Evolutionary conservation across 2,888 invertebrate species (phyloP).

Genomic region (Melanostoma mellinum): DNA sequence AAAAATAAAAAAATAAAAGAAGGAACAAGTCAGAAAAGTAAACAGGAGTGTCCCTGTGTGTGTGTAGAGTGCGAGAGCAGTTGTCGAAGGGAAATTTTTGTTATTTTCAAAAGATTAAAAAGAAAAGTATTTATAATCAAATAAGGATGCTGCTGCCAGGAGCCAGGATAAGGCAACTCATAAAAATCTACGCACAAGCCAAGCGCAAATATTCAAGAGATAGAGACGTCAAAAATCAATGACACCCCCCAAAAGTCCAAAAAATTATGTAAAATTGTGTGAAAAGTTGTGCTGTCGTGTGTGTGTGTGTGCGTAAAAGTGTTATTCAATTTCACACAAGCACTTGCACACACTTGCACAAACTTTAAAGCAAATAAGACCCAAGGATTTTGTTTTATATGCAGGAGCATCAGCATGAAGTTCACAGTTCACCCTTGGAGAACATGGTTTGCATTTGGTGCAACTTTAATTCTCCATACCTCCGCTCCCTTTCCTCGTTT

Average conservation of each 20-base stretch:
- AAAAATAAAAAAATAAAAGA: neutral
- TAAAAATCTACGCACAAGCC: too few relatives aligned
- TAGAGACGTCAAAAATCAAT: constrained; percentile 19
- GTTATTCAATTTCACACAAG: constrained; percentile 13
- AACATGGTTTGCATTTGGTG: constrained; percentile 36
- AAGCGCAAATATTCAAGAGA: neutral
- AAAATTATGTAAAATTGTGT: too few relatives aligned
- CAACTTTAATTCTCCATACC: neutral
- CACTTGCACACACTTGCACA: neutral
- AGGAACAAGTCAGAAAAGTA: neutral
- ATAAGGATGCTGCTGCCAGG: too few relatives aligned
- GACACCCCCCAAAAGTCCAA: neutral
- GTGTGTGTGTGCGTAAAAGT: neutral
- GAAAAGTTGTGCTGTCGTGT: too few relatives aligned
- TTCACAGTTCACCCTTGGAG: constrained; percentile 35
- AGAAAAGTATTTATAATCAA: too few relatives aligned
- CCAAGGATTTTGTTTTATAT: constrained; percentile 23
- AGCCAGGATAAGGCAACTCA: too few relatives aligned
- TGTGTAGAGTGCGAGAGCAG: too few relatives aligned
- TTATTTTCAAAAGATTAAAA: too few relatives aligned
- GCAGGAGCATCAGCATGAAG: constrained; percentile 14
- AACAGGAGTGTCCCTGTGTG: too few relatives aligned
- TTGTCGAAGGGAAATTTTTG: too few relatives aligned
- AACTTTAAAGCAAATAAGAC: constrained; percentile 1
- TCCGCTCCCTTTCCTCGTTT: neutral